A percentile compares a stretch with the other conserved stretches of the same genome.
These are phyloP conservation scores for Recurvirostra avosetta DNA, from an alignment of 2,113 vertebrate species.

Conservation along the genomic window DNA sequence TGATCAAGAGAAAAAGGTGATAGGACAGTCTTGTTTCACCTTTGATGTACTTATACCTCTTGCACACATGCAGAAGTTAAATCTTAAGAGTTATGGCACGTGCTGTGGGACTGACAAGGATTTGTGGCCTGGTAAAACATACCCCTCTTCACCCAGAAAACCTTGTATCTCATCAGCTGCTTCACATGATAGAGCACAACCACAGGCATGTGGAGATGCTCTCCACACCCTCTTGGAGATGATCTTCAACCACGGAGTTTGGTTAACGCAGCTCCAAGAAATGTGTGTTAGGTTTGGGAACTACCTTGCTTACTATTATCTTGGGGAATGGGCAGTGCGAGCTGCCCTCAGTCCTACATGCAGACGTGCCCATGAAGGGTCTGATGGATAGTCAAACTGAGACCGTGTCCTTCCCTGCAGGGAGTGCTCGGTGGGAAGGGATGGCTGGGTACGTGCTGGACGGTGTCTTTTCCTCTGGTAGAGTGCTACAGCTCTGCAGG, in stretches of 20 bases:
- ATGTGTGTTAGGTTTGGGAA: not conserved
- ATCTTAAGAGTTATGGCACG: not conserved
- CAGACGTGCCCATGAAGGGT: rapidly evolving
- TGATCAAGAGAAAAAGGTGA: not conserved
- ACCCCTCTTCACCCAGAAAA: not conserved
- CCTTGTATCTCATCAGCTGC: not conserved
- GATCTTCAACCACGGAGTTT: not conserved
- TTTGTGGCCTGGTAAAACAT: not conserved
- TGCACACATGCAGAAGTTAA: not conserved
- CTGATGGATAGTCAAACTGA: rapidly evolving
- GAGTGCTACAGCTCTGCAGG: not conserved
- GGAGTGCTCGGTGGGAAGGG: not conserved
- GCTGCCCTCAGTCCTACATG: not conserved
- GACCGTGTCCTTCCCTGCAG: rapidly evolving
- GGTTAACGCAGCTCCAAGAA: rapidly evolving
- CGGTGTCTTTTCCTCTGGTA: not conserved
- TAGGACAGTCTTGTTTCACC: not conserved
- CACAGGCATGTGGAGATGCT: not conserved
- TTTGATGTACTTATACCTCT: not conserved
- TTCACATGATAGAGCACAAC: not conserved
- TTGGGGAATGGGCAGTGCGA: not conserved
- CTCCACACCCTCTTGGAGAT: not conserved
- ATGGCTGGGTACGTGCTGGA: not conserved
- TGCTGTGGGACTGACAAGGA: not conserved
- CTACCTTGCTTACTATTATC: rapidly evolving